Percentiles rank a stretch among this genome's conserved stretches.
Evolutionary conservation across 2,113 vertebrate genomes (phyloP).

Genomic region (Setophaga petechia): DNA sequence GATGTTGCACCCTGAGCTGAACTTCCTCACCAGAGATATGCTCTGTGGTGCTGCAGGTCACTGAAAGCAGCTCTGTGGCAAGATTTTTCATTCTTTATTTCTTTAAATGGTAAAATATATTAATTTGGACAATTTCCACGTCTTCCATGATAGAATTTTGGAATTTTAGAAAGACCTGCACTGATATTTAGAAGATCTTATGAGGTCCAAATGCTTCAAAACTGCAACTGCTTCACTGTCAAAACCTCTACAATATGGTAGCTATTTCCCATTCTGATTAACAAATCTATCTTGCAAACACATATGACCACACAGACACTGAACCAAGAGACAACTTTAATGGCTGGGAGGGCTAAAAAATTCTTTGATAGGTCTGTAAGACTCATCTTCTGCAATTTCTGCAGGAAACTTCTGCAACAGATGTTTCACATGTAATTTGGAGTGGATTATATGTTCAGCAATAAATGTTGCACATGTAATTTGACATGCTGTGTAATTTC

Average conservation of each 20-base stretch:
- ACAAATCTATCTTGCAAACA: background rate
- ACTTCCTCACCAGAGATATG: fast-evolving
- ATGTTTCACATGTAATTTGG: background rate
- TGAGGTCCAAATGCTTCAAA: background rate
- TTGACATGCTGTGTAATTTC: background rate
- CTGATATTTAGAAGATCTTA: background rate
- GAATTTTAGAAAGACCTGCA: background rate
- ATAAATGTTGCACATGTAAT: background rate
- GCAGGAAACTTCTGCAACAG: background rate
- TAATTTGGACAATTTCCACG: background rate
- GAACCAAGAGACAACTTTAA: background rate
- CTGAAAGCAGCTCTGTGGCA: background rate
- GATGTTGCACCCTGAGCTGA: background rate
- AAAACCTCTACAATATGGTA: background rate
- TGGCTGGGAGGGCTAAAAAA: background rate
- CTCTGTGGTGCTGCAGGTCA: background rate
- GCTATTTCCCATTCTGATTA: background rate
- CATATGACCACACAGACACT: no score
- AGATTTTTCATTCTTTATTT: background rate
- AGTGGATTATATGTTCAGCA: background rate
- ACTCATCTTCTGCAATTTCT: background rate
- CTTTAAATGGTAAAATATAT: background rate
- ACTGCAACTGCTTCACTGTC: background rate
- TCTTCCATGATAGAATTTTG: background rate
- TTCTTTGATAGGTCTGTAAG: background rate